Evolutionary conservation across 1,140 invertebrate genomes (phyloP), one percentile per base, ranked within the genome.

Genomic region (Drosophila tristis): DNA sequence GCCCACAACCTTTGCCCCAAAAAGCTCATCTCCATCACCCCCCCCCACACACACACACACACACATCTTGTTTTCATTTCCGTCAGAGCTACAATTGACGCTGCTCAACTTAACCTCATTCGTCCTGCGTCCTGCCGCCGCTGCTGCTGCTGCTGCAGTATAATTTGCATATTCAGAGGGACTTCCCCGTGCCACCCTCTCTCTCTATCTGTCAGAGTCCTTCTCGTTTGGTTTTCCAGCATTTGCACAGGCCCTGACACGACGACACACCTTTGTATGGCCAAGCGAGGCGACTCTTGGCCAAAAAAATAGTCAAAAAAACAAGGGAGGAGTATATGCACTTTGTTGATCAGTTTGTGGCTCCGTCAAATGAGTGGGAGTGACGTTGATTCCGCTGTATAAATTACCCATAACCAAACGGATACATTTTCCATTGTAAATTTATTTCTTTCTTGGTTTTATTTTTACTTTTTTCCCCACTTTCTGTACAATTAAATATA

Each of bases 61-160:
- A 75, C 81, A 74, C 84, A 87, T 76, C 84, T 89, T 89, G 84
- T 85, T 89, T 89, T 89, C 85, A 89, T 89, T 89, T 89, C 84
- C 84, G 84, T 89, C 84, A 89, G 35, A 39, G 79, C 79, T 89
- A 89, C 84, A 89, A 89, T 89, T 89, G 84, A 89, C 84, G 84
- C 85, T 84, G 80, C 84, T 89, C 84, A 89, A 89, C 84, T 89
- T 89, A 89, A 89, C 84, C 84, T 89, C 84, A 84, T 89, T 89
- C 84, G 81, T 81, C 65, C 70, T 87, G 61, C 61, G 26, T 57
- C 39, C 50, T 54, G 54, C 44, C 15, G 48, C 57, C 56, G 62
- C 64, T 63, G 54, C 65, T 48, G 51, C 75, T 49, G 63, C 59
- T 73, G 77, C 75, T 75, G 74, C 67, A 76, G 82, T 87, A 81